phyloP scores from a whole-genome alignment of 2,888 invertebrate genomes.

The Hypomecis atomaria region DNA sequence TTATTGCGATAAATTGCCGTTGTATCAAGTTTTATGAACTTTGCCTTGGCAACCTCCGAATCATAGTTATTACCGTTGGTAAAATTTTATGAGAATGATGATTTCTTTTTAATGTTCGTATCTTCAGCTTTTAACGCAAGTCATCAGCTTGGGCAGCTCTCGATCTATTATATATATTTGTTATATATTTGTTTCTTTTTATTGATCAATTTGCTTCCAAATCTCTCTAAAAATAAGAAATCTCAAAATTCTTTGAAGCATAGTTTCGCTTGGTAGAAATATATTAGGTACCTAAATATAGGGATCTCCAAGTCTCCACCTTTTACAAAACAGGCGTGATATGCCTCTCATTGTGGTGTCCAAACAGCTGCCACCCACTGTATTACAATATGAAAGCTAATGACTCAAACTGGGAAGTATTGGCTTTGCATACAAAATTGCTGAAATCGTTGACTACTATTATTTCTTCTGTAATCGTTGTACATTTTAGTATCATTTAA shows the following conservation, averaged over 20 bases:
- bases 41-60: constrained; percentile 11
- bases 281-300: neutral
- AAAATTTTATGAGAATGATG: constrained; percentile 11
- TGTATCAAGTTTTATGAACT: constrained; percentile 21
- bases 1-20: constrained; percentile 24
- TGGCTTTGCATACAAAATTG: constrained; percentile 18
- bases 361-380: constrained; percentile 48
- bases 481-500: no score
- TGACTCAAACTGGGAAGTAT: constrained; percentile 60
- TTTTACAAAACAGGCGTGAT: constrained; percentile 15
- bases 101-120: neutral
- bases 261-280: no score
- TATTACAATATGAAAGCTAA: constrained; percentile 61
- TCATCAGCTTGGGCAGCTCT: neutral
- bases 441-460: neutral
- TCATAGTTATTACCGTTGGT: constrained; percentile 11
- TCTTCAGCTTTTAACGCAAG: neutral
- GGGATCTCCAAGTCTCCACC: constrained; percentile 19
- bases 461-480: no score
- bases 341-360: constrained; percentile 50
- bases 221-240: no score
- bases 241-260: no score
- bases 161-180: no score
- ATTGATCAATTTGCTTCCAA: no score
- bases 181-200: no score